A percentile compares a stretch with the other conserved stretches of the same genome.
Conservation (phyloP, 2,797 vertebrate species). For the Gorsachius magnificus region DNA sequence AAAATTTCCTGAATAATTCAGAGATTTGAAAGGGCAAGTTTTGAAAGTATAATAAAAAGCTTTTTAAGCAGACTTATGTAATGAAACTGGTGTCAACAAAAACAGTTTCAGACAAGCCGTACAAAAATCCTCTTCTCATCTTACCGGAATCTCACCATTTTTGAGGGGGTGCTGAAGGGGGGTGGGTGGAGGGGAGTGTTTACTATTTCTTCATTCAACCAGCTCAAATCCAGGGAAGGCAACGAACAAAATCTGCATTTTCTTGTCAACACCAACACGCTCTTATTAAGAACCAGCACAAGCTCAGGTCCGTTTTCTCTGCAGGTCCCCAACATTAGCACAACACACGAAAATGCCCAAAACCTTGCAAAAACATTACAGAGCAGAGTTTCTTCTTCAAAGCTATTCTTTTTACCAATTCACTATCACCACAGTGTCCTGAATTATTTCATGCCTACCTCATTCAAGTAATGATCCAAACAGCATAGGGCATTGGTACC, state of each 20-base stretch:
- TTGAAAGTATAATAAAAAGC: neutral
- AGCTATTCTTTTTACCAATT: neutral
- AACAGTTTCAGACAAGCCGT: neutral
- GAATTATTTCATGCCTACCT: neutral
- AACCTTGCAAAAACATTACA: neutral
- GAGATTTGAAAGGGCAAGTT: neutral
- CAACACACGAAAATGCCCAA: neutral
- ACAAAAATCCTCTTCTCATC: neutral
- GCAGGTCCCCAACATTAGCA: neutral
- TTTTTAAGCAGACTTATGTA: neutral
- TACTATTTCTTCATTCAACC: neutral
- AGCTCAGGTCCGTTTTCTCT: neutral
- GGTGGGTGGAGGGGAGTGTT: neutral
- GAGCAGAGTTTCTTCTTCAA: neutral
- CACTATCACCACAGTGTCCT: neutral
- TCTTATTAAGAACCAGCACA: neutral
- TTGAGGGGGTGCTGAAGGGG: neutral
- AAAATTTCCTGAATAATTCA: neutral
- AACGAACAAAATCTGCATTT: neutral
- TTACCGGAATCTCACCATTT: neutral
- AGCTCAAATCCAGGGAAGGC: neutral
- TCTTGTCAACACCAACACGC: rapidly evolving
- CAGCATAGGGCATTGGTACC: neutral
- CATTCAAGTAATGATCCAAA: neutral
- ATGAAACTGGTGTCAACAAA: neutral